Percentiles rank a stretch among this genome's conserved stretches.
phyloP scores from a whole-genome alignment of 2,888 invertebrate species.

The Sarcophaga carnaria region DNA sequence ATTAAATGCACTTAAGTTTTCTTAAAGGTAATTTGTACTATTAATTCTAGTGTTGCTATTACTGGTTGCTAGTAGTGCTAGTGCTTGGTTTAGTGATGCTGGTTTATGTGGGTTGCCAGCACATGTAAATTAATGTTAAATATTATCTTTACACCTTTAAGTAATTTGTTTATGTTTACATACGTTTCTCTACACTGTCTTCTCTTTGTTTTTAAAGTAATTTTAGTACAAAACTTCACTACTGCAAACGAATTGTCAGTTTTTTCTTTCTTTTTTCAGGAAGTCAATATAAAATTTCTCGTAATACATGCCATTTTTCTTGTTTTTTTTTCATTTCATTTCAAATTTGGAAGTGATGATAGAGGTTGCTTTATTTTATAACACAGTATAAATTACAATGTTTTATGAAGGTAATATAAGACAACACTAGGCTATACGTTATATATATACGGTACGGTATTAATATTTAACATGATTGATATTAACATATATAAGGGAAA shows the following conservation, averaged over 20 bases:
- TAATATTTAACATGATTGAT: too few species aligned
- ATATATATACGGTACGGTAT: too few species aligned
- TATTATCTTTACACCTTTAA: slow-evolving; percentile 61
- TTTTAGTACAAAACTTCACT: neutral
- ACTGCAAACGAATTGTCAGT: too few species aligned
- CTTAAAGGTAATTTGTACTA: slow-evolving; percentile 59
- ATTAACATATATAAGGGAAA: too few species aligned
- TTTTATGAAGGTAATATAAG: too few species aligned
- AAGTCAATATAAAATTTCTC: too few species aligned
- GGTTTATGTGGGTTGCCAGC: slow-evolving; percentile 52
- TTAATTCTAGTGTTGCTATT: slow-evolving; percentile 41
- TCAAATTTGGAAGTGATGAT: neutral
- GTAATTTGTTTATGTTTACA: slow-evolving; percentile 54
- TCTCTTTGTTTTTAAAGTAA: neutral
- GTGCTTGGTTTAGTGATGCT: slow-evolving; percentile 9
- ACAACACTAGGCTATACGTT: too few species aligned
- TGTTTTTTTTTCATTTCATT: neutral
- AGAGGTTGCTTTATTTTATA: too few species aligned
- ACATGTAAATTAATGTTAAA: slow-evolving; percentile 58
- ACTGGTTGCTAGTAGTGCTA: neutral
- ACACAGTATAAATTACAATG: too few species aligned
- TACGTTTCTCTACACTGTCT: neutral
- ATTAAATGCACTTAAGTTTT: slow-evolving; percentile 62
- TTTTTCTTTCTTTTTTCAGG: too few species aligned
- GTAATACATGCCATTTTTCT: too few species aligned